Base-by-base conservation (phyloP, 1,140 invertebrate genomes). In the Papilio aristodemus region DNA sequence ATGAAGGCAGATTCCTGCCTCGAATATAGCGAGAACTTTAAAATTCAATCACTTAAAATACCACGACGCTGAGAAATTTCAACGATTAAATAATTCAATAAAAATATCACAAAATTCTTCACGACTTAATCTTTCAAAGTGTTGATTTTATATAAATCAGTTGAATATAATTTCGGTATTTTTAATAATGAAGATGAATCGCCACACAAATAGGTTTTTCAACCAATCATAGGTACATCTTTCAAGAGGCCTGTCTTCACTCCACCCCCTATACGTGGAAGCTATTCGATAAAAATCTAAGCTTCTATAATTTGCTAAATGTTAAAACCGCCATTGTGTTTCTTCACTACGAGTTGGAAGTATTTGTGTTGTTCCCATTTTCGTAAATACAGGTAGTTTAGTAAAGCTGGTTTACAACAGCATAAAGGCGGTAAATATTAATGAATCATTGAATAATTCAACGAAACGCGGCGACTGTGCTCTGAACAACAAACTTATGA, bases 371-470 rank as follows among this genome's bases (percentile, higher is more conserved):
- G 9, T 50, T 50, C 7, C 1, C 22, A 58, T 32, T 58, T 58
- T 27, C 22, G 54, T 58, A 58, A 32, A 58, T 27, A 58, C 22
- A 58, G 17, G 43, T 50, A 50, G 43, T 19, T 50, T 6, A 50
- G 17, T 14, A 19, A 50, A 50, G 17, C 17, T 22, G 43, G 17
- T 50, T 50, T 50, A 50, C 43, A 22, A 50, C 8, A 50, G 43
- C 54, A 13, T 13, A 58, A 17, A 60, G 32, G 32, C 58, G 58
- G 32, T 60, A 4, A 60, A 60, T 19, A n/a, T 60, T 60, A 60
- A 60, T 37, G 58, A 60, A 60, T 36, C 58, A 60, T 60, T 60
- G 58, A 60, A 60, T 60, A 60, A 60, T 60, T 60, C 58, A 60
- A 14, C 58, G 32, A 17, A 19, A 36, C 58, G 9, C 58, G 13